phyloP scores from a whole-genome alignment of 64 coral and sea anemone genomes.

The Stylophora pistillata region DNA sequence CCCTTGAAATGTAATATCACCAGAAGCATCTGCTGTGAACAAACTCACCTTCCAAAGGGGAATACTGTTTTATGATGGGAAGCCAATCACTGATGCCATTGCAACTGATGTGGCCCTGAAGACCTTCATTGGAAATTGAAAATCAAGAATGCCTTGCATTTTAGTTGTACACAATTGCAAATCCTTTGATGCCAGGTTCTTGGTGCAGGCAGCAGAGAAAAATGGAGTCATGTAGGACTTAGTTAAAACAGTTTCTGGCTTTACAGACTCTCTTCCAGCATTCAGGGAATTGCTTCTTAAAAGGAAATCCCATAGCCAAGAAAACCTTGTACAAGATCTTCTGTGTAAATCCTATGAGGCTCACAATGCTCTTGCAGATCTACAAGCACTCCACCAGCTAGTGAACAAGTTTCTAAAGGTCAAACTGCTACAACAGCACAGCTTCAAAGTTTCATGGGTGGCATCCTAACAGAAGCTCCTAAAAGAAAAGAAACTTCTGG shows the following conservation, averaged over 20 bases:
- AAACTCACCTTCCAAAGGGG: not conserved
- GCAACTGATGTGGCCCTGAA: not conserved
- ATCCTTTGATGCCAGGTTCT: conserved; percentile 64
- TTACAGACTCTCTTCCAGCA: conserved; percentile 54
- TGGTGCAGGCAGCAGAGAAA: conserved; percentile 22
- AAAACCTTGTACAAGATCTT: not conserved
- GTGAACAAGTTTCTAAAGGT: not conserved
- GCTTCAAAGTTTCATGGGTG: not conserved
- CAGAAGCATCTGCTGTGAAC: conserved; percentile 41
- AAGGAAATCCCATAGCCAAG: not conserved
- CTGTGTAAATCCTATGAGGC: not conserved
- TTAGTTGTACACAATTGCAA: conserved; percentile 60
- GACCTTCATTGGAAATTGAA: conserved; percentile 19
- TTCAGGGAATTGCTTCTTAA: conserved; percentile 57
- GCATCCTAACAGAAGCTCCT: too few species aligned
- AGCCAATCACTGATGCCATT: conserved; percentile 17
- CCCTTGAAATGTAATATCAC: conserved; percentile 27
- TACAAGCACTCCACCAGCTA: not conserved
- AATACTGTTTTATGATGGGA: not conserved
- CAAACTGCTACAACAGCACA: not conserved
- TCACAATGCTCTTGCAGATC: not conserved
- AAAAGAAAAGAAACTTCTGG: too few species aligned
- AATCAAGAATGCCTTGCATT: conserved; percentile 13
- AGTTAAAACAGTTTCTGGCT: conserved; percentile 10
- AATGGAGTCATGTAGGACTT: not conserved